Base-by-base conservation (phyloP, 1,140 invertebrate species). In the Drosophila repleta region DNA sequence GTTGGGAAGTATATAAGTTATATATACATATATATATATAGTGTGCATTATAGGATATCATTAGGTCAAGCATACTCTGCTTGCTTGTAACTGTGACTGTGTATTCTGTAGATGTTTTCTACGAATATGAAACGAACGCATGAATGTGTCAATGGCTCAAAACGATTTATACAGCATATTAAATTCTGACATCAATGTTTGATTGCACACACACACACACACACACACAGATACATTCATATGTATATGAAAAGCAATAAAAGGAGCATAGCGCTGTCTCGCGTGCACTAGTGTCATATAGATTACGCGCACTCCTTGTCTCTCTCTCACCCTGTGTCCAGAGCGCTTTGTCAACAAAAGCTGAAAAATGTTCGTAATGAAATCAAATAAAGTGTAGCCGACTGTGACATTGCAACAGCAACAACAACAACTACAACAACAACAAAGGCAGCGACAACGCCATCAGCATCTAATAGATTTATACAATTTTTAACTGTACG, bases 151-250 rank as follows among this genome's bases (percentile, higher is more conserved):
- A 87, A 87, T 87, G 83, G 83, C 79, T 88, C 79, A 89, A 87
- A 88, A 83, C 83, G 83, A 88, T 88, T 88, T 89, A 88, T 88
- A 79, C 79, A 89, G 83, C 83, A 89, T 88, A 83, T 88, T 88
- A 89, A 88, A 88, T 88, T 88, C 79, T 88, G 83, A 88, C 83
- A 88, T 88, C 83, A 88, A 88, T 88, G 83, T 88, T 88, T 88
- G 79, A 76, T 79, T 88, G 79, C 67, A 63, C 67, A 48, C 56
- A 79, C 52, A 56, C 21, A 24, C 26, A 29, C 8, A 26, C 7
- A 41, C 15, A 11, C 3, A 11, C 7, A 41, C 10, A 8, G 2
- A 20, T 7, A 13, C 3, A 39, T 10, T 21, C 20, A 5, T 46
- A 48, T 26, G 10, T 63, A 21, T 65, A 63, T 61, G 43, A 63